phyloP scores from a whole-genome alignment of 2,113 vertebrate genomes.

The Pollimyrus isidori region DNA sequence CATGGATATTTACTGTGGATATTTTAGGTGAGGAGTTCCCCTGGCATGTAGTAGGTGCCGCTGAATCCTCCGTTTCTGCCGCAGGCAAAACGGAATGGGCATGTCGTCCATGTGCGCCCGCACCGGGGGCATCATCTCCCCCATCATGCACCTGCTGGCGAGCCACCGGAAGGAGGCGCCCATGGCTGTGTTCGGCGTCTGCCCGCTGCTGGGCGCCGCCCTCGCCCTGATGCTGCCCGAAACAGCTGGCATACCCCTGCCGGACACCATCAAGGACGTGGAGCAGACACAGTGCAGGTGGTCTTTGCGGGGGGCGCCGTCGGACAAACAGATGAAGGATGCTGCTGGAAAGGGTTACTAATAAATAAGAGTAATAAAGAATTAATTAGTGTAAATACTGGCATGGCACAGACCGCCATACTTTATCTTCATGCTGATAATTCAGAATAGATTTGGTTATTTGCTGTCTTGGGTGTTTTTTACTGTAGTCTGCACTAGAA shows the following conservation, averaged over 20 bases:
- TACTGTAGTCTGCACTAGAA: background rate
- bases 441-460: background rate
- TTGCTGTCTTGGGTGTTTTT: background rate
- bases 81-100: constrained; percentile 58
- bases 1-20: background rate
- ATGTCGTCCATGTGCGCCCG: constrained; percentile 57
- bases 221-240: constrained; percentile 55
- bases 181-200: constrained; percentile 55
- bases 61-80: background rate
- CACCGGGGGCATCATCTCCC: constrained; percentile 48
- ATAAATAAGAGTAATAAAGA: background rate
- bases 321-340: background rate
- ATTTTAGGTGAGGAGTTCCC: background rate
- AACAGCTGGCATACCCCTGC: constrained; percentile 48
- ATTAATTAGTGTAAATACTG: background rate
- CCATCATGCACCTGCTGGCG: constrained; percentile 47
- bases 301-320: background rate
- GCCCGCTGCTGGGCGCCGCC: constrained; percentile 47
- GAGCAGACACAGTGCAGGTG: constrained; percentile 41
- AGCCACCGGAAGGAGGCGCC: constrained; percentile 39
- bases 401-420: background rate
- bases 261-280: constrained; percentile 50
- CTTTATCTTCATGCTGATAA: background rate
- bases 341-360: no score
- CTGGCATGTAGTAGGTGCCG: background rate